These are phyloP conservation scores for Stercorarius parasiticus DNA, from an alignment of 2,113 vertebrate genomes.

Conservation along the genomic window DNA sequence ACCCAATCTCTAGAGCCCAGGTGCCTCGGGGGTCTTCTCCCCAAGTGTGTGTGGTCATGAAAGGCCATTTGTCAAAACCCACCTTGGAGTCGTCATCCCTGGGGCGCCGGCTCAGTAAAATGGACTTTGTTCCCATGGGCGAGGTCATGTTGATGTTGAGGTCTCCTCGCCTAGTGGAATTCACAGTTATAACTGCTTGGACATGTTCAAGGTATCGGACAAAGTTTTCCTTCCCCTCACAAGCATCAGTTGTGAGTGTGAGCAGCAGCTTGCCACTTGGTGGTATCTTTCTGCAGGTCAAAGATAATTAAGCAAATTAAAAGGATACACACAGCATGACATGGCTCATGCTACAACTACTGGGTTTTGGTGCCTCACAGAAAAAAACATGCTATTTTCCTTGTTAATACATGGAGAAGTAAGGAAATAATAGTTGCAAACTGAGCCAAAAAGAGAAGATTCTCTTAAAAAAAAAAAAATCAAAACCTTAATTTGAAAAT, in stretches of 20 bases:
- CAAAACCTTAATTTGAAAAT: neutral
- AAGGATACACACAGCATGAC: neutral
- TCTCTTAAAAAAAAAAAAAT: neutral
- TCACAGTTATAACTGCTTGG: constrained; percentile 95
- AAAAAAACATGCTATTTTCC: neutral
- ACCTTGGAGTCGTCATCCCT: constrained; percentile 95
- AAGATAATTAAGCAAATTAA: neutral
- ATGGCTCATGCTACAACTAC: neutral
- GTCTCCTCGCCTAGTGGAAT: constrained; percentile 89
- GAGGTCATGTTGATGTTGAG: constrained; percentile 99
- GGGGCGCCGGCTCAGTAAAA: constrained; percentile 92
- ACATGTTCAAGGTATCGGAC: constrained; percentile 97
- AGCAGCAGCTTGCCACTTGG: constrained; percentile 86
- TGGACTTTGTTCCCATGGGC: constrained; percentile 97
- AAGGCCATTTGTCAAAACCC: constrained; percentile 99
- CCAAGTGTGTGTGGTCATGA: constrained; percentile 99
- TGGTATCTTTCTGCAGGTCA: constrained; percentile 85
- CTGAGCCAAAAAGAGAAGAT: neutral
- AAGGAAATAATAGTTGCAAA: neutral
- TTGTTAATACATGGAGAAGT: neutral
- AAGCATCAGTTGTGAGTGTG: constrained; percentile 86
- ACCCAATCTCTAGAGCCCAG: constrained; percentile 93
- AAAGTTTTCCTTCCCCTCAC: constrained; percentile 96
- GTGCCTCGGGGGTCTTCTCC: constrained; percentile 95
- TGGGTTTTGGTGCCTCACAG: neutral